Base-by-base conservation (phyloP, 1,140 invertebrate species). In the Arctopsyche grandis region DNA sequence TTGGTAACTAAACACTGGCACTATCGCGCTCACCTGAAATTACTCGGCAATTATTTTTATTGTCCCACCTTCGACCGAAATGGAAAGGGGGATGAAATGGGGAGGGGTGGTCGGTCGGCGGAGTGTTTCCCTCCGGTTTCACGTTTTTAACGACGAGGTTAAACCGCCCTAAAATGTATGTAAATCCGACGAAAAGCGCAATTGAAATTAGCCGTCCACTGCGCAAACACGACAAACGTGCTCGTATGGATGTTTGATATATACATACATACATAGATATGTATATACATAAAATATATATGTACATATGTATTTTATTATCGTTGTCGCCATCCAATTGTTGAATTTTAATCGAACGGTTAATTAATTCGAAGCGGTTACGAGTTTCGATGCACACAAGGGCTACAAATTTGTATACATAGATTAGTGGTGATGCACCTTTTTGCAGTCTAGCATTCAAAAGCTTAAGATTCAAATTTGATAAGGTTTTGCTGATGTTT, bases 161-260 rank as follows among this genome's bases (percentile, higher is more conserved):
- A 79, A 79, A 81, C 74, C 63, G 29, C 52, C 80, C 74, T 79
- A 74, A 66, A 79, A 81, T 74, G 80, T 81, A 81, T 81, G 80
- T 81, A 81, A 81, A 81, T 81, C 80, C 80, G 58, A 48, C 75
- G 63, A 77, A 81, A 78, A 81, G 80, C 74, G 69, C 80, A 81
- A 81, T 81, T 81, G 63, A 79, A 81, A 81, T 81, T 81, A 81
- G 80, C 69, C 38, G 69, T 12, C 43, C 19, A 22, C 60, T 21
- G 26, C 75, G 79, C 70, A 70, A 71, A 16, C 69, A 26, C 24
- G 24, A 38, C 14, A 71, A 38, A 71, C 63, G 16, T n/a, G 19
- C 5, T 1, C n/a, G 16, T 52, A 12, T 52, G 16, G 5, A 46
- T 46, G 12, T 46, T 7, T 46, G 12, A 46, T 46, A 46, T 46